Conservation (phyloP, 2,113 vertebrate species). For the Alethe castanea region DNA sequence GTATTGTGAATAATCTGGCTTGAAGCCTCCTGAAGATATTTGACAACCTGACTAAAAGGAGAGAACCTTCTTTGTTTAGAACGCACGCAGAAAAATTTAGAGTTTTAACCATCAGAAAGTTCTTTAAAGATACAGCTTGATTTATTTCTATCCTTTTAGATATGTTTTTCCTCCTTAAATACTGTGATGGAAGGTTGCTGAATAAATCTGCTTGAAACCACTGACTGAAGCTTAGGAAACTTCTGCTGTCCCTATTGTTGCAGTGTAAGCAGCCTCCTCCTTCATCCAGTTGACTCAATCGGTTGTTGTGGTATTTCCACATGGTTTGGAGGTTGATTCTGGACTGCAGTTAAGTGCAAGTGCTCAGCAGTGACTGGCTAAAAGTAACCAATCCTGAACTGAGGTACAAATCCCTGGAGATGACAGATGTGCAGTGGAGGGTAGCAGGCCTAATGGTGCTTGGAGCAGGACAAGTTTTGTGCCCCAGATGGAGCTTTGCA, state of each 20-base stretch:
- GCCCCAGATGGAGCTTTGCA: neutral
- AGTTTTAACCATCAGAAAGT: neutral
- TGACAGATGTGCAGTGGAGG: neutral
- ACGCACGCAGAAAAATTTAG: neutral
- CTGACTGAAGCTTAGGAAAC: neutral
- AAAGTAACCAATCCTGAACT: neutral
- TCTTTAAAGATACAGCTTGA: neutral
- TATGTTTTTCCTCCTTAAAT: neutral
- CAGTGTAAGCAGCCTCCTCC: neutral
- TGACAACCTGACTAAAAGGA: neutral
- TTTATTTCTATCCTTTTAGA: neutral
- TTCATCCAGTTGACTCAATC: neutral
- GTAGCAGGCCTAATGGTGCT: neutral
- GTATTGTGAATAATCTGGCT: neutral
- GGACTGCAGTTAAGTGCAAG: neutral
- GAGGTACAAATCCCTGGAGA: accelerated
- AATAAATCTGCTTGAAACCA: neutral
- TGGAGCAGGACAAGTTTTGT: neutral
- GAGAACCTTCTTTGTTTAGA: neutral
- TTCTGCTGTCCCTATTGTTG: neutral
- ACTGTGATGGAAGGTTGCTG: neutral
- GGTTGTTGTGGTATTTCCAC: neutral
- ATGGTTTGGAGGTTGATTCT: neutral
- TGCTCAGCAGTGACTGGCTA: neutral
- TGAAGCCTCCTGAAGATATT: neutral